Percentiles rank a stretch among this genome's conserved stretches.
Evolutionary conservation across 1,140 invertebrate genomes (phyloP).

Genomic region (Hetaerina americana): DNA sequence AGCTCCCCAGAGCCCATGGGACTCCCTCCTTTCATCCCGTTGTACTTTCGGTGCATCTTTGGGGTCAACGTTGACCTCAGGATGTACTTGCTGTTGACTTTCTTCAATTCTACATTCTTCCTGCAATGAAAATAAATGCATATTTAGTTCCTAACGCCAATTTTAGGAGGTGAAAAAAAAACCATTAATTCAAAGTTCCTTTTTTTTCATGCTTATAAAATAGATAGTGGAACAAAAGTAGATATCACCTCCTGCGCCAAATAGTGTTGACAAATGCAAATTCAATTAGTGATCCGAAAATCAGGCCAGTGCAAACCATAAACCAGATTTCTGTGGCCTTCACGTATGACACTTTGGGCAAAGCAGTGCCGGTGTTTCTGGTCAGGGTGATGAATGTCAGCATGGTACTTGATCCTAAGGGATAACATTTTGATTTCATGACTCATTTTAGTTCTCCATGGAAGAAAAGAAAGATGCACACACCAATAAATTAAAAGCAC

Average conservation of each 20-base stretch:
- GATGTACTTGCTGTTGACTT: conserved; percentile 70
- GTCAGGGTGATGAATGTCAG: conserved; percentile 75
- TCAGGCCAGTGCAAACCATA: conserved; percentile 68
- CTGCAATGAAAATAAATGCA: conserved; percentile 30
- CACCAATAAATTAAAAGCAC: neutral
- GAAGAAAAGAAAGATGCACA: neutral
- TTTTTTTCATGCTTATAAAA: no score
- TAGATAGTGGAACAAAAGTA: no score
- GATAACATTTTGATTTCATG: conserved; percentile 5
- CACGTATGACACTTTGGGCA: conserved; percentile 82
- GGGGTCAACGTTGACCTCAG: conserved; percentile 69
- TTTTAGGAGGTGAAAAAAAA: no score
- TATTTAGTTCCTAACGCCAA: no score
- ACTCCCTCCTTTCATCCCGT: neutral
- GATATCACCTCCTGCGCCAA: conserved; percentile 60
- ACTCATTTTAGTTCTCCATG: neutral
- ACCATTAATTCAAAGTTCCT: no score
- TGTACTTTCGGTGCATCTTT: conserved; percentile 43
- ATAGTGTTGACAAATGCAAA: conserved; percentile 85
- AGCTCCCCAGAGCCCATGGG: neutral
- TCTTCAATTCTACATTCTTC: conserved; percentile 67
- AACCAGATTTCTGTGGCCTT: conserved; percentile 84
- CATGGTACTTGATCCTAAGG: conserved; percentile 66
- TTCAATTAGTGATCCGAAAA: conserved; percentile 73
- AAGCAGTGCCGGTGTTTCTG: conserved; percentile 63